These are phyloP conservation scores for Pseudoatta argentina DNA, from an alignment of 1,140 invertebrate genomes.

Conservation along the genomic window DNA sequence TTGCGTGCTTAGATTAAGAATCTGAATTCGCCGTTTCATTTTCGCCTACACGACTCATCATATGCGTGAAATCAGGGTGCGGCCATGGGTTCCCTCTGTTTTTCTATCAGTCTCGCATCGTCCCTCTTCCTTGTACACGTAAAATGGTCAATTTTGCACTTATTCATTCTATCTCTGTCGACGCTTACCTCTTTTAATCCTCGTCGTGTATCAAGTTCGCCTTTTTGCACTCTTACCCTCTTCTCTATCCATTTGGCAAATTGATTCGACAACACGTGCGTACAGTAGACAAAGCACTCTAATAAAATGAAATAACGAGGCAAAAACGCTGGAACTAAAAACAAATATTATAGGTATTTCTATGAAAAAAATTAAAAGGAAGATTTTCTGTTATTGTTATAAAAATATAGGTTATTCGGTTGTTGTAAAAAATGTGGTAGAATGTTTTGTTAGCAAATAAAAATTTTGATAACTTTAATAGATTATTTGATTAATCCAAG, in stretches of 20 bases:
- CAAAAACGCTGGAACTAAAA: not conserved
- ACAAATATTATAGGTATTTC: not conserved
- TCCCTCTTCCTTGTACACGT: constrained; percentile 24
- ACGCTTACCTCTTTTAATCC: constrained; percentile 43
- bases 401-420: not conserved
- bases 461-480: not conserved
- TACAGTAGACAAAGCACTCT: not conserved
- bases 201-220: constrained; percentile 33
- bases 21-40: constrained; percentile 53
- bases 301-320: constrained; percentile 40
- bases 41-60: constrained; percentile 60
- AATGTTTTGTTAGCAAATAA: not conserved
- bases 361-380: not conserved
- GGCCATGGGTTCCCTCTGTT: constrained; percentile 63
- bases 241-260: constrained; percentile 76
- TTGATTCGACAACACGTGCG: constrained; percentile 73
- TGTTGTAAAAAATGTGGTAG: not conserved
- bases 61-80: constrained; percentile 77
- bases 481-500: not conserved
- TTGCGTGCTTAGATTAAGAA: constrained; percentile 58
- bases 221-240: constrained; percentile 15
- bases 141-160: constrained; percentile 44
- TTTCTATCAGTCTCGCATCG: constrained; percentile 40
- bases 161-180: constrained; percentile 19
- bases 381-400: not conserved